A percentile compares a stretch with the other conserved stretches of the same genome.
These are phyloP conservation scores for Sardinella longiceps DNA, from an alignment of 2,797 vertebrate genomes.

Conservation along the genomic window DNA sequence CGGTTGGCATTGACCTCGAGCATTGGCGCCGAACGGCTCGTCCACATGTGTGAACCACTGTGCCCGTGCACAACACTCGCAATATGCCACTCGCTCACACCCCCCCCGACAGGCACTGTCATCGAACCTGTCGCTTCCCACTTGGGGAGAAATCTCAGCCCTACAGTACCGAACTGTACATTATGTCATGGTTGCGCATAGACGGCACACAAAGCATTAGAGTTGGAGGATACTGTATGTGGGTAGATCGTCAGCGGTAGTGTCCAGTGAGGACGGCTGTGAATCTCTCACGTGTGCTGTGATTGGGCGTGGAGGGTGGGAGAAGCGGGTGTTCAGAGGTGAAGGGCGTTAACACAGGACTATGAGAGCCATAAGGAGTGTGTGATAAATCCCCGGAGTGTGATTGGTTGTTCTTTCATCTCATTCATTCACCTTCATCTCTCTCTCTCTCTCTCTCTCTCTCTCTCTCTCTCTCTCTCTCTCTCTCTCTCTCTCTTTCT, in stretches of 20 bases:
- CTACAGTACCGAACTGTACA: no score
- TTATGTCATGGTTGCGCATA: not conserved
- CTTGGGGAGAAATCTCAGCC: not conserved
- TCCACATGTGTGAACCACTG: not conserved
- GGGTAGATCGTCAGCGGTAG: not conserved
- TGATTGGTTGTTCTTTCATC: not conserved
- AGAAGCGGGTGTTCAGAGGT: not conserved
- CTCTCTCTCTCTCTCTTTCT: slow-evolving; percentile 10
- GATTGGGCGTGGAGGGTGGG: not conserved
- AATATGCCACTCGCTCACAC: no score
- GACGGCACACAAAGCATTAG: no score
- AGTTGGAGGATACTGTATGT: not conserved
- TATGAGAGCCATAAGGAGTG: not conserved
- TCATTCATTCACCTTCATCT: not conserved
- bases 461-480: not conserved
- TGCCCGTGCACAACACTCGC: no score
- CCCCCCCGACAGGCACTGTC: no score
- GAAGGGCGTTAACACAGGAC: not conserved
- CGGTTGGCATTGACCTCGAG: not conserved
- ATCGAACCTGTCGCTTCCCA: not conserved
- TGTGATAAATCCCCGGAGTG: not conserved
- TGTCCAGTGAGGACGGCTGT: not conserved
- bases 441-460: slow-evolving; percentile 22
- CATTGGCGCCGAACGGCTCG: not conserved
- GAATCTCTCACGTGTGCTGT: not conserved